These are phyloP conservation scores for Netelia fuscicornis DNA, from an alignment of 2,888 invertebrate species.

Conservation along the genomic window DNA sequence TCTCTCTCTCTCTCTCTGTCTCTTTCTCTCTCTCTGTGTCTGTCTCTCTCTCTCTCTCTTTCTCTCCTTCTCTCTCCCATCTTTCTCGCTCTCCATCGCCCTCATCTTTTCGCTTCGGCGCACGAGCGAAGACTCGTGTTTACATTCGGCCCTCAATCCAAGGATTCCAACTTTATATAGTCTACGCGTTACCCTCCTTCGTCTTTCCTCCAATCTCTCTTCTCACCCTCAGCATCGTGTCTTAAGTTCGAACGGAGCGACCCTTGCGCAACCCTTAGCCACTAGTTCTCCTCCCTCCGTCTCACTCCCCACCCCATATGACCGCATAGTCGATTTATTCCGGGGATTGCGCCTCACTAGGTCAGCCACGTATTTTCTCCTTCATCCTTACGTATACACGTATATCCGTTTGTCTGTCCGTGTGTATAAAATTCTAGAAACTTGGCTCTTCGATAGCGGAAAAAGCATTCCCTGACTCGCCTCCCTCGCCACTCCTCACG, in stretches of 20 bases:
- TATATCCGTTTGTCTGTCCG: background rate
- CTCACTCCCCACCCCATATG: background rate
- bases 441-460: background rate
- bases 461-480: background rate
- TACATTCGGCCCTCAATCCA: slow-evolving; percentile 72
- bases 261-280: background rate
- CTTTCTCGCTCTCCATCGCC: slow-evolving; percentile 55
- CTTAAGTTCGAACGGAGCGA: slow-evolving; percentile 7
- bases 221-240: background rate
- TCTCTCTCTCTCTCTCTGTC: slow-evolving; percentile 23
- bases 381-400: background rate
- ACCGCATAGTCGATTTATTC: slow-evolving; percentile 24
- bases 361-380: slow-evolving; percentile 28
- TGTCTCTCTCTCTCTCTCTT: slow-evolving; percentile 51
- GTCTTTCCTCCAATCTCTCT: slow-evolving; percentile 1
- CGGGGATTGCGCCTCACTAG: slow-evolving; percentile 20
- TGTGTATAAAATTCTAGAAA: background rate
- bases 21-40: slow-evolving; percentile 38
- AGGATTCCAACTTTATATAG: slow-evolving; percentile 51
- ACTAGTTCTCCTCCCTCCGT: background rate
- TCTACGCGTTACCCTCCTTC: background rate
- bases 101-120: slow-evolving; percentile 66
- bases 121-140: slow-evolving; percentile 79
- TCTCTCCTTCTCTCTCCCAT: slow-evolving; percentile 16
- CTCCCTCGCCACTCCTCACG: no score